Base-by-base conservation (phyloP, 2,113 vertebrate genomes). In the Dasyprocta punctata region DNA sequence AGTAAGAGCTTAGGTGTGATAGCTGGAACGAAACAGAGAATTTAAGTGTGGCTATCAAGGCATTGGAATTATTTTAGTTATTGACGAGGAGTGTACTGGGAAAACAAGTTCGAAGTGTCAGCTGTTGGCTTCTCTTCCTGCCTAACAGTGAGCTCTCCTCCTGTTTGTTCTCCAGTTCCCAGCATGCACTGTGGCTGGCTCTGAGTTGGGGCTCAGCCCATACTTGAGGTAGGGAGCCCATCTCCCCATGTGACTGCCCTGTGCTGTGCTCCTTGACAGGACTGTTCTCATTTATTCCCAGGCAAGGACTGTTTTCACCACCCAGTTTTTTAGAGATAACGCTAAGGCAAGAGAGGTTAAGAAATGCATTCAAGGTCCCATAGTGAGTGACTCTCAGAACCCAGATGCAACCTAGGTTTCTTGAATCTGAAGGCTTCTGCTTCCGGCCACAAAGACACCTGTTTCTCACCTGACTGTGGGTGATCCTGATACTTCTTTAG, bases 1-100 rank as follows among this genome's bases (percentile, higher is more conserved):
- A 88, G 7, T 75, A 92, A 84, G 52, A 71, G 61, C 75, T 87
- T 94, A 85, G 92, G 86, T 93, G 93, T 73, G 96, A 92, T n/a
- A 14, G 44, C 73, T 63, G 91, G 78, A 88, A 95, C 0, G 58
- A 88, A 94, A 63, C 85, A 65, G 93, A 81, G 89, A 49, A 87
- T 92, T 89, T 90, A 87, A 84, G 26, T 60, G 61, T 81, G 78
- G 88, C 0, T 95, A 28, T 80, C 63, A 67, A 86, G 77, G 44
- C 82, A 58, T 1, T 47, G 67, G 71, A 26, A 38, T 90, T 83
- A 49, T 84, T 95, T 94, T 90, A 84, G 67, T 97, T 90, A 90
- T 60, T 81, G 93, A 81, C 94, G 63, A 63, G 73, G 30, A 47
- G 56, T 38, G n/a, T 33, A 52, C 61, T 3, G 73, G 86, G 95